Percentiles rank a stretch among this genome's conserved stretches.
phyloP scores from a whole-genome alignment of 2,888 invertebrate genomes.

The Prenolepis imparis region DNA sequence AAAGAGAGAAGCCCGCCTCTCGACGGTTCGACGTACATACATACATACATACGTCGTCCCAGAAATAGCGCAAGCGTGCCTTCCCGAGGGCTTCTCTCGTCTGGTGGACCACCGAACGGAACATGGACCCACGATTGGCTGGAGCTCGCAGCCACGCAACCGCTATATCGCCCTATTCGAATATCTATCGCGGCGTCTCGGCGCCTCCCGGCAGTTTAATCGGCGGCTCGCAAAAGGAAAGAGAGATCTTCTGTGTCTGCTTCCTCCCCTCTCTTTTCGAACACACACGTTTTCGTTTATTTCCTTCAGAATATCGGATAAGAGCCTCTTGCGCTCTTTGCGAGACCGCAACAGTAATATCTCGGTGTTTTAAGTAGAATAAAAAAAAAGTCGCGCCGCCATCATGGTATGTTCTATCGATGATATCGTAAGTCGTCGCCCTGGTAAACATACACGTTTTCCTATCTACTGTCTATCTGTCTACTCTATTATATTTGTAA shows the following conservation, averaged over 20 bases:
- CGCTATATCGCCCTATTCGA: slow-evolving; percentile 83
- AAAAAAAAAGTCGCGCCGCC: slow-evolving; percentile 71
- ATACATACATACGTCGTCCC: slow-evolving; percentile 50
- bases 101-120: slow-evolving; percentile 53
- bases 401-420: slow-evolving; percentile 86
- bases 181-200: slow-evolving; percentile 82
- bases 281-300: background rate
- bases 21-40: slow-evolving; percentile 30
- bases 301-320: slow-evolving; percentile 1
- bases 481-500: slow-evolving; percentile 68
- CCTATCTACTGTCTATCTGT: slow-evolving; percentile 62
- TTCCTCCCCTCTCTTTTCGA: too few species aligned
- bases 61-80: slow-evolving; percentile 76
- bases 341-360: slow-evolving; percentile 12
- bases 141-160: slow-evolving; percentile 78
- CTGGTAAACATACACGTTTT: slow-evolving; percentile 84
- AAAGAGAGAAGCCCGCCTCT: slow-evolving; percentile 59
- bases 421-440: slow-evolving; percentile 86
- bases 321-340: background rate
- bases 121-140: slow-evolving; percentile 74
- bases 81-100: slow-evolving; percentile 68
- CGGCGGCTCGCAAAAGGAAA: slow-evolving; percentile 22
- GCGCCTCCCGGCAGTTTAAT: slow-evolving; percentile 69
- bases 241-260: too few species aligned
- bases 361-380: slow-evolving; percentile 55